Percentiles rank a stretch among this genome's conserved stretches.
Conservation (phyloP, 1,140 invertebrate species). For the Chelonus insularis region DNA sequence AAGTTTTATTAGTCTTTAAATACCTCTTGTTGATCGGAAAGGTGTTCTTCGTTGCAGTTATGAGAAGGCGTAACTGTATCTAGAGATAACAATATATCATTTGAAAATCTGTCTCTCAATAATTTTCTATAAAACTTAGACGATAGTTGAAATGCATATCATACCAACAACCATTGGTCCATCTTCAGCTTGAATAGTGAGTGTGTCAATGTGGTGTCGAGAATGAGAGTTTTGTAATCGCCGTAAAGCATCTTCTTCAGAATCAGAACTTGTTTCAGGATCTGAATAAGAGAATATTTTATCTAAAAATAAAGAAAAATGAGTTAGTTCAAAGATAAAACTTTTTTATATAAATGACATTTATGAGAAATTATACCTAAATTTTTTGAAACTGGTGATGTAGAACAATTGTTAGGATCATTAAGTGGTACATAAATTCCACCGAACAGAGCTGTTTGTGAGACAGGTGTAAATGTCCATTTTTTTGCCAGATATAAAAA, state of each 20-base stretch:
- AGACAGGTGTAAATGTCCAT: slow-evolving; percentile 67
- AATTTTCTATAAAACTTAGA: too few relatives aligned
- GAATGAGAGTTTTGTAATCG: slow-evolving; percentile 60
- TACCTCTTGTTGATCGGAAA: slow-evolving; percentile 52
- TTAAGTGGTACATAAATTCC: slow-evolving; percentile 58
- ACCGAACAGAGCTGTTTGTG: slow-evolving; percentile 52
- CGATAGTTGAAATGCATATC: too few relatives aligned
- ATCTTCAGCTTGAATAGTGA: slow-evolving; percentile 57
- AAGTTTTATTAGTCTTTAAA: slow-evolving; percentile 9
- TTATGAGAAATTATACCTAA: slow-evolving; percentile 50
- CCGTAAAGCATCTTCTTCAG: slow-evolving; percentile 74
- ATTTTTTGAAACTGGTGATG: slow-evolving; percentile 50
- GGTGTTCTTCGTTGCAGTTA: slow-evolving; percentile 46
- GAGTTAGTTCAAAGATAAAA: slow-evolving; percentile 18
- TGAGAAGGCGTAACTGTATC: slow-evolving; percentile 42
- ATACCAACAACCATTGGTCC: slow-evolving; percentile 43
- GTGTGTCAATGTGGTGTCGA: slow-evolving; percentile 50
- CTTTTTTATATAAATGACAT: too few relatives aligned
- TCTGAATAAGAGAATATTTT: slow-evolving; percentile 53
- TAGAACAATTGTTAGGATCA: slow-evolving; percentile 51
- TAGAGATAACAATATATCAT: slow-evolving; percentile 27
- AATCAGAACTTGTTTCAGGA: slow-evolving; percentile 72
- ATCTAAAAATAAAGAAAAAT: slow-evolving; percentile 35
- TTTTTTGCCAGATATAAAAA: slow-evolving; percentile 80
- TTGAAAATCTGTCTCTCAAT: background rate